These are phyloP conservation scores for Ondatra zibethicus DNA, from an alignment of 2,113 vertebrate species.

Conservation along the genomic window DNA sequence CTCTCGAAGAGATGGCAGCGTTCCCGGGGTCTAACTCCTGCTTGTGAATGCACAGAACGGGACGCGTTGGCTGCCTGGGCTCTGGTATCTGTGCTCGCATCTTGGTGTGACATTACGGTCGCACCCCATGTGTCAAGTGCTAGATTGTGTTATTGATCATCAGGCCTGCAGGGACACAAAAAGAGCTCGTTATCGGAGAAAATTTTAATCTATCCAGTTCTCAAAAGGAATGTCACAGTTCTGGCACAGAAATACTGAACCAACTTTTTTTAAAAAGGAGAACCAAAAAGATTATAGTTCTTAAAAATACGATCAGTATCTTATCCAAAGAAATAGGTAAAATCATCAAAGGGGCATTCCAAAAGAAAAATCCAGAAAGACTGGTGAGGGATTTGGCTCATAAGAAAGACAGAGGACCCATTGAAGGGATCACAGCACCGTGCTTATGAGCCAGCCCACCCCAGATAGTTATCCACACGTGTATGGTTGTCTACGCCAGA, in stretches of 20 bases:
- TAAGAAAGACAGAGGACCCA: not conserved
- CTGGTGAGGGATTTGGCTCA: not conserved
- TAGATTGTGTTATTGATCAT: constrained; percentile 30
- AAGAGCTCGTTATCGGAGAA: constrained; percentile 23
- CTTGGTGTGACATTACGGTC: constrained; percentile 23
- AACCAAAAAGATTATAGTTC: not conserved
- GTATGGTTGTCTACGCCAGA: not conserved
- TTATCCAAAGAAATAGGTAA: not conserved
- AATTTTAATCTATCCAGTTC: constrained; percentile 14
- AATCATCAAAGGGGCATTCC: not conserved
- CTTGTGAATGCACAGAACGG: not conserved
- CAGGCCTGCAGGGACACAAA: constrained; percentile 44
- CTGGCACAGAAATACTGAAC: constrained; percentile 40
- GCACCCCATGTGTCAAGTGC: constrained; percentile 43
- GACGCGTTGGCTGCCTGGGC: not conserved
- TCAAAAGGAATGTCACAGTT: constrained; percentile 33
- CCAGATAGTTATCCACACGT: not conserved
- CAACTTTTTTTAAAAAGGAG: not conserved
- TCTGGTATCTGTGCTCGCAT: constrained; percentile 28
- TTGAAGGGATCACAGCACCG: not conserved
- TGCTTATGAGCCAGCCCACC: not conserved
- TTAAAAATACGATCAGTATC: not conserved
- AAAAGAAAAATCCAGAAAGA: constrained; percentile 42
- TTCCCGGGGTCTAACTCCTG: constrained; percentile 12
- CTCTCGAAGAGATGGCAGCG: not conserved